These are phyloP conservation scores for Apotomis betuletana DNA, from an alignment of 2,888 invertebrate genomes.

Conservation along the genomic window DNA sequence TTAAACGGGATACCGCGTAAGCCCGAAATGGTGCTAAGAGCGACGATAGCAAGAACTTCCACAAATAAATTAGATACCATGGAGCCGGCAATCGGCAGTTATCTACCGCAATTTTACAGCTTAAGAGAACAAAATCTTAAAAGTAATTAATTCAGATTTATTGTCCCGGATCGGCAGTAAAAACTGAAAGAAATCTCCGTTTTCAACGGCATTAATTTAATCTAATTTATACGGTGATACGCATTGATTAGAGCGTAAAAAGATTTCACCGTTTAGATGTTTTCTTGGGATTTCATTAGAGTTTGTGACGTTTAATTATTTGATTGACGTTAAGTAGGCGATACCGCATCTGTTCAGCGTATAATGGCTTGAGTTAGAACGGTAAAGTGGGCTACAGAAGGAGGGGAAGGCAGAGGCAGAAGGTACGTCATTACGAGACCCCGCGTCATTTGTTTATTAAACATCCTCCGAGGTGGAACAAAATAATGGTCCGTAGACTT, in stretches of 20 bases:
- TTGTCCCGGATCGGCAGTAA: slow-evolving; percentile 39
- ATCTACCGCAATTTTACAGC: slow-evolving; percentile 69
- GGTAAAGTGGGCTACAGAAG: slow-evolving; percentile 68
- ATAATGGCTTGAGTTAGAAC: slow-evolving; percentile 56
- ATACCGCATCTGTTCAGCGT: slow-evolving; percentile 58
- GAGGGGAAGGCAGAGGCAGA: slow-evolving; percentile 57
- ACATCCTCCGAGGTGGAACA: slow-evolving; percentile 80
- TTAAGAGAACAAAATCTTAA: slow-evolving; percentile 61
- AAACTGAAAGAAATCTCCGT: slow-evolving; percentile 35
- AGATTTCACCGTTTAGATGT: slow-evolving; percentile 10
- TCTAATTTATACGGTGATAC: slow-evolving; percentile 40
- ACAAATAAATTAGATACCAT: slow-evolving; percentile 70
- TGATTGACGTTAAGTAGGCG: slow-evolving; percentile 49
- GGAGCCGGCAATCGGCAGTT: slow-evolving; percentile 64
- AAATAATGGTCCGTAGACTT: slow-evolving; percentile 79
- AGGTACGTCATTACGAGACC: slow-evolving; percentile 73
- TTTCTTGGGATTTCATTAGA: slow-evolving; percentile 28
- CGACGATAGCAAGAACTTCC: slow-evolving; percentile 67
- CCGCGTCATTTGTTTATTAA: slow-evolving; percentile 82
- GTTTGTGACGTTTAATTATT: slow-evolving; percentile 31
- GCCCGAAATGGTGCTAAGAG: slow-evolving; percentile 65
- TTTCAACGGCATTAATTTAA: slow-evolving; percentile 30
- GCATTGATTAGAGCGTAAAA: slow-evolving; percentile 31
- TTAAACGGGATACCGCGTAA: slow-evolving; percentile 64
- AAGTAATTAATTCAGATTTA: slow-evolving; percentile 62